Evolutionary conservation across 2,113 vertebrate species (phyloP).

Genomic region (Peromyscus californicus): DNA sequence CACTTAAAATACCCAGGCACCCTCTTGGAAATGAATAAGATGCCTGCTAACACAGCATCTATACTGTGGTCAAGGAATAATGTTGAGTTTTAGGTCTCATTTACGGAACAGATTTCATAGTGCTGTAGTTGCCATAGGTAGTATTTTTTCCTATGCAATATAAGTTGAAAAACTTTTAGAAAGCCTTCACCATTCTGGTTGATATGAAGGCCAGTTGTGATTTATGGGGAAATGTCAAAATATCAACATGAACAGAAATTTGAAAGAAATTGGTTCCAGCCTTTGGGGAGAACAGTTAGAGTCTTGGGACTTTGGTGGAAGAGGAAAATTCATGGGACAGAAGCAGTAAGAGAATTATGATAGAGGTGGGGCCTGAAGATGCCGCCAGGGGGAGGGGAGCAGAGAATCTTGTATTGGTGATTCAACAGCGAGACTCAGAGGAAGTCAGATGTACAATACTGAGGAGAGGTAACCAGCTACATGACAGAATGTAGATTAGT

Average conservation of each 20-base stretch:
- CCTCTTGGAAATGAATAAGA: background rate
- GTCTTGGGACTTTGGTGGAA: background rate
- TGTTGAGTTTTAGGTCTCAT: background rate
- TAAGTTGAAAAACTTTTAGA: background rate
- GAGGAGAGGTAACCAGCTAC: no score
- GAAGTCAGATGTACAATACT: no score
- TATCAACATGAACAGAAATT: background rate
- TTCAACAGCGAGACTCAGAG: no score
- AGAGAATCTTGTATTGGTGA: no score
- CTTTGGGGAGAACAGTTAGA: background rate
- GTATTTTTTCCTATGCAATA: background rate
- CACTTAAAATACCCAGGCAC: background rate
- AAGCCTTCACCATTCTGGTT: background rate
- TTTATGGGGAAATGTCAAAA: background rate
- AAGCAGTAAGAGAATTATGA: background rate
- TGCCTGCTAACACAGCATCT: background rate
- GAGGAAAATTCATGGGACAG: no score
- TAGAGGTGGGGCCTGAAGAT: background rate
- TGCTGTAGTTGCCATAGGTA: background rate
- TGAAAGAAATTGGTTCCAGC: background rate
- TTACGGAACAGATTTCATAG: background rate
- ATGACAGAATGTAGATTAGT: no score
- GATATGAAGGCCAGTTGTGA: no score
- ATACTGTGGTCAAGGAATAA: background rate
- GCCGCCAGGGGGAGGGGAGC: background rate